Evolutionary conservation across 2,888 invertebrate species (phyloP).

Genomic region (Stenolophus ochropezus): DNA sequence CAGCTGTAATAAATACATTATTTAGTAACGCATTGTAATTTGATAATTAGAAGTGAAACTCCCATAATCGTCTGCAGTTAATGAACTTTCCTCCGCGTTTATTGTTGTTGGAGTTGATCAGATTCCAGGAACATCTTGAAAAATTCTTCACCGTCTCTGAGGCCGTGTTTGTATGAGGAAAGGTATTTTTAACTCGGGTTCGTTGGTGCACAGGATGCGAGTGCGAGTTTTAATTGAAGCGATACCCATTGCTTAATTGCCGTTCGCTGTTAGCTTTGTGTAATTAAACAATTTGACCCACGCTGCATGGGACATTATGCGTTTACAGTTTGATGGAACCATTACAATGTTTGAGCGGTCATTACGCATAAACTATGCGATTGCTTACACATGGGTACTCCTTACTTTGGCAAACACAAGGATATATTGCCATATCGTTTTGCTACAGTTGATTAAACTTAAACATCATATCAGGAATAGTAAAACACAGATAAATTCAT

Average conservation of each 20-base stretch:
- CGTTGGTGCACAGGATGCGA: conserved; percentile 4
- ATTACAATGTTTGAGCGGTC: neutral
- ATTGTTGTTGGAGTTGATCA: conserved; percentile 7
- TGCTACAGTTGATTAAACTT: no score
- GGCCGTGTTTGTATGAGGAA: neutral
- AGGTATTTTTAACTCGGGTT: neutral
- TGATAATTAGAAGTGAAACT: neutral
- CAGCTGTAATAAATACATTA: neutral
- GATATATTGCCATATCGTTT: no score
- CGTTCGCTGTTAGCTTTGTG: conserved; percentile 12
- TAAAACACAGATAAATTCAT: no score
- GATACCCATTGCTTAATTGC: neutral
- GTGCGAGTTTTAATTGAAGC: conserved; percentile 4
- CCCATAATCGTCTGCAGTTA: neutral
- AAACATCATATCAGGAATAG: no score
- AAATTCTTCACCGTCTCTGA: neutral
- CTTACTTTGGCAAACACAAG: no score
- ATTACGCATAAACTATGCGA: neutral
- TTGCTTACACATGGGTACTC: neutral
- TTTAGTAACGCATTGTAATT: neutral
- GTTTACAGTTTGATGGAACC: neutral
- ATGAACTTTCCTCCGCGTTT: neutral
- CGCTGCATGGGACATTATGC: neutral
- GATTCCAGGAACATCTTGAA: conserved; percentile 6
- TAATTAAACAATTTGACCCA: neutral